Evolutionary conservation across 2,888 invertebrate genomes (phyloP).

Genomic region (Resseliella maxima): DNA sequence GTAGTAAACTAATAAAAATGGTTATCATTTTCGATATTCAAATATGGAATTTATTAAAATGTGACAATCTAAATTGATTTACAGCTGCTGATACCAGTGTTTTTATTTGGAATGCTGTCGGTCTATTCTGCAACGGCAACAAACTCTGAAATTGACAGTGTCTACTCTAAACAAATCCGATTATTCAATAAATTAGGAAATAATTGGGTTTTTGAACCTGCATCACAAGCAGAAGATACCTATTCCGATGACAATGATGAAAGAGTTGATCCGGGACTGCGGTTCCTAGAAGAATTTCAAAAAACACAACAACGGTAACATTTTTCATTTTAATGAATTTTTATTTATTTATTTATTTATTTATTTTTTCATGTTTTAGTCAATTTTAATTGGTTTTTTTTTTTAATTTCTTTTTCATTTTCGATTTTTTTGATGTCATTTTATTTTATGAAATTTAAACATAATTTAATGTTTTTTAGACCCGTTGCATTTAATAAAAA

Average conservation of each 20-base stretch:
- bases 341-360: neutral
- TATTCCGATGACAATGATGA: neutral
- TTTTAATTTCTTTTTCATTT: no score
- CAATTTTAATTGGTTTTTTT: no score
- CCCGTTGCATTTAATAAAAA: conserved; percentile 48
- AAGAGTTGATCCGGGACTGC: neutral
- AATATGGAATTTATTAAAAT: conserved; percentile 35
- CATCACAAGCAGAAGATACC: neutral
- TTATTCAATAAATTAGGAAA: conserved; percentile 25
- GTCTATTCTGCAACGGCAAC: neutral
- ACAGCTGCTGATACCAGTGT: conserved; percentile 13
- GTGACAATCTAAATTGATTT: neutral
- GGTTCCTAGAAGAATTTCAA: neutral
- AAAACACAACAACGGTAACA: neutral
- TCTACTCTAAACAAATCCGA: neutral
- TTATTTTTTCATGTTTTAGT: no score
- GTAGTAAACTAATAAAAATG: no score
- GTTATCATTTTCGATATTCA: no score
- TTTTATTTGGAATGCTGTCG: neutral
- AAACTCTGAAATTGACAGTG: neutral
- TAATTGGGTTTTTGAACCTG: neutral
- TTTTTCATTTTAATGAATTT: neutral
- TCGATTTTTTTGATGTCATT: no score
- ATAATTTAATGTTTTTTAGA: no score
- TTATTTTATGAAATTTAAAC: no score